Conservation (phyloP, 1,140 invertebrate species). For the Meloidogyne floridensis region DNA sequence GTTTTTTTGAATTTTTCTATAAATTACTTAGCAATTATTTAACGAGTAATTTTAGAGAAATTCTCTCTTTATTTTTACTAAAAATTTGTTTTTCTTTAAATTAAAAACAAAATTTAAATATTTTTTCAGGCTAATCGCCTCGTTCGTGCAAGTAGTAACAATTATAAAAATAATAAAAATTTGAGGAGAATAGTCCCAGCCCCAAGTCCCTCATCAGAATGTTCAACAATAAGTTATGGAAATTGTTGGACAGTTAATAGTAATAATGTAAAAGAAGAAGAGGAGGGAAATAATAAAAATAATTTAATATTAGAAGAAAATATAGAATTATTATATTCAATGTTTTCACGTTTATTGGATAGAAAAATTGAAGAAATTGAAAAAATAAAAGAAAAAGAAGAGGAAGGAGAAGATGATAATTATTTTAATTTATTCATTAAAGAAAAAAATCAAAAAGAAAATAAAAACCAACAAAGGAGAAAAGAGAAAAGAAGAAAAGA, state of each 20-base stretch:
- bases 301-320: slow-evolving; percentile 7
- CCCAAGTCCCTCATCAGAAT: slow-evolving; percentile 22
- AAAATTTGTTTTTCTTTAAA: neutral
- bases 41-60: too few relatives aligned
- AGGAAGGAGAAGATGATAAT: slow-evolving; percentile 26
- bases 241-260: slow-evolving; percentile 18
- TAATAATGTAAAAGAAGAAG: neutral
- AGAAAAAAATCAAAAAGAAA: neutral
- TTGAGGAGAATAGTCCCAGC: slow-evolving; percentile 10
- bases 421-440: slow-evolving; percentile 20
- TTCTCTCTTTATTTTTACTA: too few relatives aligned
- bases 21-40: too few relatives aligned
- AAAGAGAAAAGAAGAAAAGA: neutral
- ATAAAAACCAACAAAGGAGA: neutral
- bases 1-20: too few relatives aligned
- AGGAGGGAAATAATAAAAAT: neutral
- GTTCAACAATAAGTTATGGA: slow-evolving; percentile 24
- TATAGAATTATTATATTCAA: slow-evolving; percentile 40
- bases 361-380: slow-evolving; percentile 35
- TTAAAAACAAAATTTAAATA: neutral
- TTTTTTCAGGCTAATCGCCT: neutral
- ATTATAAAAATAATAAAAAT: neutral
- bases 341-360: slow-evolving; percentile 42
- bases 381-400: neutral
- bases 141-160: neutral